Percentiles rank a stretch among this genome's conserved stretches.
Evolutionary conservation across 2,113 vertebrate species (phyloP).

Genomic region (Mustela lutreola): DNA sequence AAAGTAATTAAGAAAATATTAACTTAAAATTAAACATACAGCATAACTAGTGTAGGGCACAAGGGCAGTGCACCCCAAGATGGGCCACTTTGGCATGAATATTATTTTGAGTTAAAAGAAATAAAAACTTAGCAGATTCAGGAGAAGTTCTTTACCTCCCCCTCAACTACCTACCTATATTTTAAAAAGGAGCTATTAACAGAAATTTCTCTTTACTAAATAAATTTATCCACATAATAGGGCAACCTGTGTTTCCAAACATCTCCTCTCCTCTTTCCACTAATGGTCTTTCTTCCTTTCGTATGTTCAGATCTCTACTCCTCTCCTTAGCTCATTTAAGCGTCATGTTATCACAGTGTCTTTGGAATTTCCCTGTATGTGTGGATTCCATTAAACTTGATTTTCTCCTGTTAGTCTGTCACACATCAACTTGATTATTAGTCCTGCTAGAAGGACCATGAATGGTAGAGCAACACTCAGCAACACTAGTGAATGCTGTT

Average conservation of each 20-base stretch:
- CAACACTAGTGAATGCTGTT: background rate
- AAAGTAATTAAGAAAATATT: background rate
- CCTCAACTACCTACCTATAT: background rate
- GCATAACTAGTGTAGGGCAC: background rate
- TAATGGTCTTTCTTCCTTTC: background rate
- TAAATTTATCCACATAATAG: background rate
- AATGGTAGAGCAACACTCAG: background rate
- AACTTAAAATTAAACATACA: conserved; percentile 5
- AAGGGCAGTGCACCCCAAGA: background rate
- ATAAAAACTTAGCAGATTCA: background rate
- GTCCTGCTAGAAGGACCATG: background rate
- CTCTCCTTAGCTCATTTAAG: background rate
- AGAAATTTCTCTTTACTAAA: background rate
- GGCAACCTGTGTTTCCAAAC: background rate
- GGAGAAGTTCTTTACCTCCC: background rate
- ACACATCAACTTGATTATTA: background rate
- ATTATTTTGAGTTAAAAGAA: background rate
- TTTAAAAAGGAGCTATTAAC: background rate
- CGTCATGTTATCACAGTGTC: background rate
- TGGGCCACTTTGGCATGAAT: background rate
- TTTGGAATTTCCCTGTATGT: background rate
- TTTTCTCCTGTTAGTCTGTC: background rate
- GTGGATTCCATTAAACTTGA: background rate
- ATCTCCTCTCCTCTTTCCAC: background rate
- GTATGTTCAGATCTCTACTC: background rate